A percentile compares a stretch with the other conserved stretches of the same genome.
These are phyloP conservation scores for Neelides sp. DNA, from an alignment of 1,140 invertebrate species.

Conservation along the genomic window DNA sequence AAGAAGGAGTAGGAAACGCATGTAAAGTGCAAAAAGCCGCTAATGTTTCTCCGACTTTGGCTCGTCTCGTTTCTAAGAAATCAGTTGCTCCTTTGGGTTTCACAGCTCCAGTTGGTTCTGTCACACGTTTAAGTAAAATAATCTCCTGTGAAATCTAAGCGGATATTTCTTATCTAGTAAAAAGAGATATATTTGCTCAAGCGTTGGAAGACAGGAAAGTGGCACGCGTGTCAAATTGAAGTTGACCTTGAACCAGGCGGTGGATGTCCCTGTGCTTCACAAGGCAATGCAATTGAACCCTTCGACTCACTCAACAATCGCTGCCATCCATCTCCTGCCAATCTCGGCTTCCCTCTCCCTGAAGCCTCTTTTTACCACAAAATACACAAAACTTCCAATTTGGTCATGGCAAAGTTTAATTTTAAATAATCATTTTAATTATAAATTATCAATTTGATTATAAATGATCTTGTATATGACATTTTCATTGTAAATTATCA, in stretches of 20 bases:
- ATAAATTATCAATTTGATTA: too few relatives aligned
- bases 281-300: slow-evolving; percentile 35
- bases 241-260: slow-evolving; percentile 34
- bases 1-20: slow-evolving; percentile 33
- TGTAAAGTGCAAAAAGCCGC: slow-evolving; percentile 36
- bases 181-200: neutral
- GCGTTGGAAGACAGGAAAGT: slow-evolving; percentile 6
- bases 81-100: slow-evolving; percentile 38
- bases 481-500: too few relatives aligned
- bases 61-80: slow-evolving; percentile 36
- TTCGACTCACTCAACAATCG: slow-evolving; percentile 16
- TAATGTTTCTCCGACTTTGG: slow-evolving; percentile 33
- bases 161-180: too few relatives aligned
- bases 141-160: neutral
- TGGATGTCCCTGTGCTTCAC: slow-evolving; percentile 38
- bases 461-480: too few relatives aligned
- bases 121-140: slow-evolving; percentile 29
- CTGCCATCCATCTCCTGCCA: slow-evolving; percentile 31
- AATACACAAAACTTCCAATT: too few relatives aligned
- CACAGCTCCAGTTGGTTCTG: slow-evolving; percentile 42
- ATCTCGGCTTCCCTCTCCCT: slow-evolving; percentile 11
- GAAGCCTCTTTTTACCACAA: slow-evolving; percentile 22
- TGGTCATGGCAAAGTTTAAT: too few relatives aligned
- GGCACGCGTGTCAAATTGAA: neutral
- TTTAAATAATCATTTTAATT: too few relatives aligned